A percentile compares a stretch with the other conserved stretches of the same genome.
phyloP scores from a whole-genome alignment of 2,113 vertebrate species.

The Sorex fumeus region DNA sequence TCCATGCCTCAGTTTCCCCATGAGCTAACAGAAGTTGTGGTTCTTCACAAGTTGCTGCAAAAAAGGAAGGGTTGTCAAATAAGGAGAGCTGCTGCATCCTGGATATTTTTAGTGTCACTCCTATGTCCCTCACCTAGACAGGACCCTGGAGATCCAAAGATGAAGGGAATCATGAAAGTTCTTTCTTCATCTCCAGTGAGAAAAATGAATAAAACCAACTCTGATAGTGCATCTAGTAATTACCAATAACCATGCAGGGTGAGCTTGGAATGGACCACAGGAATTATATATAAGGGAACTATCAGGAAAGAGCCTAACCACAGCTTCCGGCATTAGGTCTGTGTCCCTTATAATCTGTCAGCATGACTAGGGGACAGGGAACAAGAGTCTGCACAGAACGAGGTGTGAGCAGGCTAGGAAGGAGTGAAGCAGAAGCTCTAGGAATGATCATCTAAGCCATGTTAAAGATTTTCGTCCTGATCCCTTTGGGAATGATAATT shows the following conservation, averaged over 20 bases:
- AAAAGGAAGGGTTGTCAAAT: constrained; percentile 15
- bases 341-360: not conserved
- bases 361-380: accelerated
- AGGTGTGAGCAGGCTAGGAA: not conserved
- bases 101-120: not conserved
- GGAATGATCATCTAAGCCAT: not conserved
- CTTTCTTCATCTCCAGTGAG: not conserved
- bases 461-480: constrained; percentile 33
- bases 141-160: not conserved
- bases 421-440: not conserved
- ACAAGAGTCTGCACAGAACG: too few relatives aligned
- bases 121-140: not conserved
- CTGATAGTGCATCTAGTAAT: not conserved
- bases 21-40: not conserved
- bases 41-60: not conserved
- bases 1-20: not conserved
- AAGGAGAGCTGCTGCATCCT: not conserved
- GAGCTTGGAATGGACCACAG: not conserved
- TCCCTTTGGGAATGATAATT: constrained; percentile 4
- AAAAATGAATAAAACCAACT: not conserved
- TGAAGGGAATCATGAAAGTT: not conserved
- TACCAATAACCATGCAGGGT: not conserved
- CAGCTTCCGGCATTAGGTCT: not conserved
- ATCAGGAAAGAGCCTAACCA: not conserved
- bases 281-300: not conserved